Base-by-base conservation (phyloP, 2,888 invertebrate species). In the Nineta flava region DNA sequence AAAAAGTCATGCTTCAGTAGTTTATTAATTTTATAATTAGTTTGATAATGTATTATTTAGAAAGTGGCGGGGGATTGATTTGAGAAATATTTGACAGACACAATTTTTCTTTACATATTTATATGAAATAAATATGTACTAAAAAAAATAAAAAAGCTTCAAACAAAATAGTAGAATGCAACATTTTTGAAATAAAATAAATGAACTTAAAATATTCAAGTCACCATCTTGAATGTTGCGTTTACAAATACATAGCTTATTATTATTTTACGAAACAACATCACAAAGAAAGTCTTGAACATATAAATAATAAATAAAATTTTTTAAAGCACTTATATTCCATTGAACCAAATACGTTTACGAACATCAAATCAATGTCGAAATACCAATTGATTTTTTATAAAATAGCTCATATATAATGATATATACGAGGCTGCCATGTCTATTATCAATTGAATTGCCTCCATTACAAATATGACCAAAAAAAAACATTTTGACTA, bases 381-480 rank as follows among this genome's bases (percentile, higher is more conserved):
- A 26, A 26, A 26, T 26, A 26, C 7, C 6, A 26, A 26, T 26
- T 26, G 26, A 26, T 26, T 26, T 26, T 26, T 19, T 2, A 4
- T 19, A 19, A 26, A 26, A 5, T 26, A n/a, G 7, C 7, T 26
- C 7, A 7, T 26, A 26, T 26, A 19, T 19, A n/a, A 26, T 26
- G 7, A 26, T 26, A 26, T 26, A 26, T 26, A 26, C 26, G 6
- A 26, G 26, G 7, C 38, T 13, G 38, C 38, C 38, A 38, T 38
- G 38, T 38, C 38, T 19, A 19, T 44, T 41, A 13, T 35, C 41
- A 31, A 13, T 12, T 41, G 51, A 53, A 42, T 50, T 48, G 51
- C 53, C 52, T 48, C 53, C 54, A 53, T 54, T 51, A 26, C 26
- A 26, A 26, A 26, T 26, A 46, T 19, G 19, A 47, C 13, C 16